These are phyloP conservation scores for Pogonomyrmex californicus DNA, from an alignment of 1,140 invertebrate species.

Conservation along the genomic window DNA sequence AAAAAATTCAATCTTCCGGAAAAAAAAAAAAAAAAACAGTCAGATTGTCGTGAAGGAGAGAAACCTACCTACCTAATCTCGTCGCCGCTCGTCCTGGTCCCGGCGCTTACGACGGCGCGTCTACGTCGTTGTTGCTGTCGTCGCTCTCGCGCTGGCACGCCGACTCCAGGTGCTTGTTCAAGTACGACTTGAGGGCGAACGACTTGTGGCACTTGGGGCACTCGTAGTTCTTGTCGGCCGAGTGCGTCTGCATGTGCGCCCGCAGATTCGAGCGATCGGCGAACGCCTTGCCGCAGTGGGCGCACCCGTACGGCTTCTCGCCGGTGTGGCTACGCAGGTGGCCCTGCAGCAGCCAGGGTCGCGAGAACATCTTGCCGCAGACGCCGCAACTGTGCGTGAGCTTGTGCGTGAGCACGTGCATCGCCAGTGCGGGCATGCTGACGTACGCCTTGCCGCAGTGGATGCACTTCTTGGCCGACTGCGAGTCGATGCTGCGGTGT, in stretches of 20 bases:
- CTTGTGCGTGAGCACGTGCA: slow-evolving; percentile 98
- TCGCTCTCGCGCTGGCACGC: slow-evolving; percentile 90
- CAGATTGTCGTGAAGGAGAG: background rate
- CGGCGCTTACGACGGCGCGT: slow-evolving; percentile 66
- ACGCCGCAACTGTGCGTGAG: slow-evolving; percentile 96
- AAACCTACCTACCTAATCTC: background rate
- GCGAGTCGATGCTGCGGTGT: slow-evolving; percentile 96
- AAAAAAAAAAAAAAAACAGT: background rate
- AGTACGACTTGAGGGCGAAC: slow-evolving; percentile 98
- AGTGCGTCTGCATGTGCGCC: slow-evolving; percentile 98
- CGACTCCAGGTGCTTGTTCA: slow-evolving; percentile 98
- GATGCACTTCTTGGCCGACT: slow-evolving; percentile 96
- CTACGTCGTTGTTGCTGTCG: slow-evolving; percentile 79
- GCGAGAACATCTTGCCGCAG: slow-evolving; percentile 97
- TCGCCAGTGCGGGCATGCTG: slow-evolving; percentile 98
- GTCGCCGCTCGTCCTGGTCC: background rate
- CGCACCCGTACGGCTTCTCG: slow-evolving; percentile 99
- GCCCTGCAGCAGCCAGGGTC: slow-evolving; percentile 97
- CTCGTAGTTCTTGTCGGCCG: slow-evolving; percentile 95
- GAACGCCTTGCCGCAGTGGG: slow-evolving; percentile 99
- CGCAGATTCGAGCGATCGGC: slow-evolving; percentile 97
- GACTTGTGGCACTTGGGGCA: slow-evolving; percentile 96
- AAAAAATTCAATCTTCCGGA: background rate
- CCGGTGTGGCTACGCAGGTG: slow-evolving; percentile 98
- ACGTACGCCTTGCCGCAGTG: slow-evolving; percentile 99